Base-by-base conservation (phyloP, 1,140 invertebrate species). In the Idris sp. region DNA sequence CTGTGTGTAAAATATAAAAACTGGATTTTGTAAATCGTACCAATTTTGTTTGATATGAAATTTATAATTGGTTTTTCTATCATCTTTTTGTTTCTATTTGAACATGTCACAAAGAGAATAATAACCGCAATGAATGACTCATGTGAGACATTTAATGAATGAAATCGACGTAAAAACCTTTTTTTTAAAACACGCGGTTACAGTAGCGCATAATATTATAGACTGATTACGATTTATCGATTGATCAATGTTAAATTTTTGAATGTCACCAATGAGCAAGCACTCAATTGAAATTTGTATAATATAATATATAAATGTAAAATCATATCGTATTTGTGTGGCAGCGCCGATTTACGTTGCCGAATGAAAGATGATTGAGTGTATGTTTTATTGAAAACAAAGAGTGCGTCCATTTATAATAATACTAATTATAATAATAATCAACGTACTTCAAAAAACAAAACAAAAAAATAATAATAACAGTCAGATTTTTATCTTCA, bases 251-350 rank as follows among this genome's bases (percentile, higher is more conserved):
- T 36, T 67, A 36, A 62, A 68, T 68, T 62, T n/a, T 44, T 22
- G 30, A 35, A 56, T 49, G 35, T 41, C 35, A 54, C 33, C 61
- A 59, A 65, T 64, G 53, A 73, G 53, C 53, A 38, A 56, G 30
- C 33, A 67, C 48, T 56, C 46, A 35, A 61, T 61, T 56, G 13
- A 76, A 76, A 71, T 61, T 56, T 75, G 48, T 65, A 62, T 74
- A 35, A 59, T n/a, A n/a, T n/a, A n/a, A n/a, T n/a, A n/a, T 64
- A 76, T 64, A 16, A 68, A 75, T 64, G 61, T 71, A 41, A 40
- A 78, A 76, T 75, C 74, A 77, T 79, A 74, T 80, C 75, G 73
- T 68, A 67, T 35, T 77, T 76, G 68, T 74, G 53, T 74, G 65
- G 62, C 73, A 78, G 76, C 51, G 74, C 43, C 61, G 69, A 77